Evolutionary conservation across 2,113 vertebrate species (phyloP), one percentile per base, ranked within the genome.

Genomic region (Tetraodon nigroviridis): DNA sequence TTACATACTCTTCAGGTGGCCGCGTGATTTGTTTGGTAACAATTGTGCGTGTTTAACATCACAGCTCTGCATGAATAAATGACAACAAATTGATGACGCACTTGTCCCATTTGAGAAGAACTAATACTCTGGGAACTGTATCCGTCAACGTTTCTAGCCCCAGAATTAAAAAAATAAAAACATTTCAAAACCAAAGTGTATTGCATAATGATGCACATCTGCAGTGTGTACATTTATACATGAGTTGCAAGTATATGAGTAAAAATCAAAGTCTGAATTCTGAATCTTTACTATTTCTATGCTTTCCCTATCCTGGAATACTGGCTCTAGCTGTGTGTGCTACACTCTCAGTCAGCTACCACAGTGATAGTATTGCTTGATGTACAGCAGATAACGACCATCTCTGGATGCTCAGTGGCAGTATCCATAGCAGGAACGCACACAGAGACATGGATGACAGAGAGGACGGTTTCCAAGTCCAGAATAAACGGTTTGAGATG

Each of bases 351-450:
- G 67, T 75, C 55, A 78, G 74, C 62, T 54, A 67, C 67, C 73
- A 69, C 65, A 71, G 68, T 72, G 67, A 66, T 74, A 66, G 61
- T 81, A 80, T 80, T 83, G 81, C 76, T 84, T 76, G 61, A 66
- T 57, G 75, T 68, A 76, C 51, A 32, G 60, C 70, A 61, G 65
- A 70, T 67, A 24, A 59, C 42, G 18, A 66, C 4, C 11, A 58
- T 62, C 14, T 51, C 50, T 68, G 55, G 47, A 69, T 56, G 64
- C 54, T 54, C 50, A 61, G 51, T 63, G 69, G 58, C 63, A 67
- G 75, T 56, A 44, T 74, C 68, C 55, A 65, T 74, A 83, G 63
- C 41, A 64, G 57, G 7, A 18, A 60, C 12, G 42, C 14, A 50
- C 52, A 41, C 24, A 63, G 8, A 58, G 60, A 29, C 7, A 41